phyloP scores from a whole-genome alignment of 2,113 vertebrate genomes.

The Nesospiza acunhae region DNA sequence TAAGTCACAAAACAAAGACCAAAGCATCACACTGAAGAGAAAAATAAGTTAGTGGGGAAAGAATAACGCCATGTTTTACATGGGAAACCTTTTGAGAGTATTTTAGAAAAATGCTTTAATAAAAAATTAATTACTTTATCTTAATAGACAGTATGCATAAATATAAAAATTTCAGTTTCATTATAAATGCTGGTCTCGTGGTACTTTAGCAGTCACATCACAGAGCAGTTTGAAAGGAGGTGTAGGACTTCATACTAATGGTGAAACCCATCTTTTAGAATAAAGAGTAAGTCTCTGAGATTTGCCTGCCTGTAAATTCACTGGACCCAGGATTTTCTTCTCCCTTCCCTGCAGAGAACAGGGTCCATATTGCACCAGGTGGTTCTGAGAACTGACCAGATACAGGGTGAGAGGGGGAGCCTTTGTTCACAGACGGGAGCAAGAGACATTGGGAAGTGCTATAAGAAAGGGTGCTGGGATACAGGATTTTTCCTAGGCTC shows the following conservation, averaged over 20 bases:
- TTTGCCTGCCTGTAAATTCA: neutral
- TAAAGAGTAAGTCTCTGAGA: neutral
- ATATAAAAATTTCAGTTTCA: conserved; percentile 41
- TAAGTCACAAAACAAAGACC: conserved; percentile 71
- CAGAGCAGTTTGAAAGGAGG: neutral
- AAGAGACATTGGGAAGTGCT: neutral
- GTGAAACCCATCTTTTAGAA: neutral
- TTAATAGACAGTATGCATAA: conserved; percentile 8
- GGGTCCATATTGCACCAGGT: neutral
- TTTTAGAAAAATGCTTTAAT: conserved; percentile 43
- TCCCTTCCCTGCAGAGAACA: neutral
- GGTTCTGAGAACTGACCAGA: neutral
- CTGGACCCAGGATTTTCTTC: neutral
- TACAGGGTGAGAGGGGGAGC: neutral
- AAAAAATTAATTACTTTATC: conserved; percentile 35
- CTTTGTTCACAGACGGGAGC: neutral
- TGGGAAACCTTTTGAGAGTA: neutral
- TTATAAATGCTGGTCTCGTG: conserved; percentile 3
- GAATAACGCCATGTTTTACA: neutral
- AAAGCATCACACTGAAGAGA: conserved; percentile 51
- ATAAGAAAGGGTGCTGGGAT: neutral
- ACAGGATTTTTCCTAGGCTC: neutral
- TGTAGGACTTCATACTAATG: neutral
- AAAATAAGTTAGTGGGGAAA: neutral
- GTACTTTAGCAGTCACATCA: conserved; percentile 33